These are phyloP conservation scores for Lasioglossum albipes DNA, from an alignment of 1,140 invertebrate genomes.

Conservation along the genomic window DNA sequence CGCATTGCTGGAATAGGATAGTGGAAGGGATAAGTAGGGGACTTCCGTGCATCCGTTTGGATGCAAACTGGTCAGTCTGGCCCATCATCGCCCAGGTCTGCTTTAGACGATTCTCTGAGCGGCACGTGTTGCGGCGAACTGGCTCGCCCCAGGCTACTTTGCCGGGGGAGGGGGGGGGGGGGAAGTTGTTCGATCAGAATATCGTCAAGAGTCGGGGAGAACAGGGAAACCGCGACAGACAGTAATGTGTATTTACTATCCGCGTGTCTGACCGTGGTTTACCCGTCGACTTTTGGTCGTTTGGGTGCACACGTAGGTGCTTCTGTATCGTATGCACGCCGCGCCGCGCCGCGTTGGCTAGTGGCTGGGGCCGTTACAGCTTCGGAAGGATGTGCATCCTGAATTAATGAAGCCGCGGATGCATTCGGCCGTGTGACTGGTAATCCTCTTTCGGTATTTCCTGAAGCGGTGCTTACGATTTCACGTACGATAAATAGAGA, in stretches of 20 bases:
- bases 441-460: slow-evolving; percentile 61
- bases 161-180: too few relatives aligned
- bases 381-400: slow-evolving; percentile 45
- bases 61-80: too few relatives aligned
- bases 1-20: too few relatives aligned
- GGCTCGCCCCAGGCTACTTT: background rate
- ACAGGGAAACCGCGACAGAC: background rate
- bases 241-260: slow-evolving; percentile 21
- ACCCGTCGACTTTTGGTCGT: background rate
- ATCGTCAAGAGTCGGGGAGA: background rate
- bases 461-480: slow-evolving; percentile 40
- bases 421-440: slow-evolving; percentile 51
- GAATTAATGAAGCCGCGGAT: slow-evolving; percentile 63
- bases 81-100: too few relatives aligned
- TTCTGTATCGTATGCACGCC: background rate
- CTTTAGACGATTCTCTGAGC: too few relatives aligned
- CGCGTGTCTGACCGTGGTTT: background rate
- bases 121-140: too few relatives aligned
- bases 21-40: too few relatives aligned
- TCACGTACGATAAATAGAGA: slow-evolving; percentile 64
- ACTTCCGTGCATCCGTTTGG: too few relatives aligned
- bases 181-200: background rate
- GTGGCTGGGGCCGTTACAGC: slow-evolving; percentile 15
- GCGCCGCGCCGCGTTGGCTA: background rate
- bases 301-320: background rate